A percentile compares a stretch with the other conserved stretches of the same genome.
These are phyloP conservation scores for Eupithecia abbreviata DNA, from an alignment of 2,888 invertebrate genomes.

Conservation along the genomic window DNA sequence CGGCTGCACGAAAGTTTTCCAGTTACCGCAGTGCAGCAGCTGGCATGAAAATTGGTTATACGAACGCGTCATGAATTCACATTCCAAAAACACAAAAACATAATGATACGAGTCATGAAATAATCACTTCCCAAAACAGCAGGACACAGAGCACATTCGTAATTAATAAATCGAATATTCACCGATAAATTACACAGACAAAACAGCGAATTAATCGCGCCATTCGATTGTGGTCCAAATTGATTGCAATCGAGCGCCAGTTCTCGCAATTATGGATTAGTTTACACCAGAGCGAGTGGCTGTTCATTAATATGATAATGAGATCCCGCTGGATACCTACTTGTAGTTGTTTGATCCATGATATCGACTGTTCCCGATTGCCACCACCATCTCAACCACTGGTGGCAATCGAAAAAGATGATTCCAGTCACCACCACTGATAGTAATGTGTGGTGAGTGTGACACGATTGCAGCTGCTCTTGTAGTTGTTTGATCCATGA, in stretches of 20 bases:
- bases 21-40: background rate
- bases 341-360: background rate
- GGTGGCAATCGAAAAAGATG: no score
- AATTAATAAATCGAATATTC: conserved; percentile 13
- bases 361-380: background rate
- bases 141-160: background rate
- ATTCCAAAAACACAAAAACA: background rate
- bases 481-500: background rate
- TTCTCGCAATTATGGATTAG: conserved; percentile 52
- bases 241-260: conserved; percentile 58
- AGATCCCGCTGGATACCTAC: background rate
- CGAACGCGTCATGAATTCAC: background rate
- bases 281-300: conserved; percentile 45
- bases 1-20: background rate
- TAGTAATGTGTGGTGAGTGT: no score
- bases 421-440: no score
- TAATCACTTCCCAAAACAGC: background rate
- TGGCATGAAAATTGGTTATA: background rate
- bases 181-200: conserved; percentile 41
- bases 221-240: conserved; percentile 55
- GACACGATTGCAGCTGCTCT: no score
- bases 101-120: background rate
- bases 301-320: background rate
- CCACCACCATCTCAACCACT: no score
- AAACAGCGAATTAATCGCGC: conserved; percentile 47